A percentile compares a stretch with the other conserved stretches of the same genome.
Conservation (phyloP, 2,888 invertebrate genomes). For the Conomelus anceps region DNA sequence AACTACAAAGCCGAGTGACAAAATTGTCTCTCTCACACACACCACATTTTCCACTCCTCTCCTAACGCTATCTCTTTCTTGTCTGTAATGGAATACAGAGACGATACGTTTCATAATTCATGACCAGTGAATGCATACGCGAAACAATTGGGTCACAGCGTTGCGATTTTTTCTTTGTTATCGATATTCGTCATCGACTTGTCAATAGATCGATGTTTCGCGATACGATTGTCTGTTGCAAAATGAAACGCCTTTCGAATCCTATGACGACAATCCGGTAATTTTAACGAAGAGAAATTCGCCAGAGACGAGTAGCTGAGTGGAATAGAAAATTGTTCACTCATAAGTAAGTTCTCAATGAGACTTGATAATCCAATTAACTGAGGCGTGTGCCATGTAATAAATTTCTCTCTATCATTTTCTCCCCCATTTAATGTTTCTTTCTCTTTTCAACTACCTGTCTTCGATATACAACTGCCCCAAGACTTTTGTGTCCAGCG, state of each 20-base stretch:
- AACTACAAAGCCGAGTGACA: neutral
- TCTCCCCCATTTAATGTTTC: neutral
- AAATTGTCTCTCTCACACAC: neutral
- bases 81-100: neutral
- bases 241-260: neutral
- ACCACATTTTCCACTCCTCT: neutral
- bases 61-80: neutral
- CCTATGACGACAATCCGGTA: neutral
- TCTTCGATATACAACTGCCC: neutral
- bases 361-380: neutral
- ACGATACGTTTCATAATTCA: neutral
- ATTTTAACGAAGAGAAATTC: neutral
- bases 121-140: neutral
- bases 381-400: neutral
- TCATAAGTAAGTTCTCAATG: neutral
- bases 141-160: neutral
- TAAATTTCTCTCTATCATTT: neutral
- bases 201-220: neutral
- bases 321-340: neutral
- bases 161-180: neutral
- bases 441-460: neutral
- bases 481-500: neutral
- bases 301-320: neutral
- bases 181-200: neutral
- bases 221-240: neutral